A percentile compares a stretch with the other conserved stretches of the same genome.
phyloP scores from a whole-genome alignment of 2,888 invertebrate genomes.

The Endomychus coccineus region DNA sequence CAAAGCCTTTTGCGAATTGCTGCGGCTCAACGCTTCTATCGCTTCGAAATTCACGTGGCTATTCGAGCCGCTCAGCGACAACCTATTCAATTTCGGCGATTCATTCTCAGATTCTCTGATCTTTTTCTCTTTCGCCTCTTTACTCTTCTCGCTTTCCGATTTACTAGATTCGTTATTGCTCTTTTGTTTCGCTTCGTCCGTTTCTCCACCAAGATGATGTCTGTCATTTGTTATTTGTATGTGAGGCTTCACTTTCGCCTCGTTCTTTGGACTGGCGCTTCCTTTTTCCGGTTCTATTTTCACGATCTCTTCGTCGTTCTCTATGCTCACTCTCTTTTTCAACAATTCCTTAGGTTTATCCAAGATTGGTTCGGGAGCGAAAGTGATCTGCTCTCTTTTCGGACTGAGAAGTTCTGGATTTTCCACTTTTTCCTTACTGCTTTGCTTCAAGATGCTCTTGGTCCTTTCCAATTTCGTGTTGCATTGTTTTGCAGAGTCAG shows the following conservation, averaged over 20 bases:
- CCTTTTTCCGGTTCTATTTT: constrained; percentile 8
- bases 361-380: constrained; percentile 31
- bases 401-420: constrained; percentile 33
- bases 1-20: constrained; percentile 30
- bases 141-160: constrained; percentile 24
- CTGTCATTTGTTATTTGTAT: too few species aligned
- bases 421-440: constrained; percentile 37
- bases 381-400: constrained; percentile 38
- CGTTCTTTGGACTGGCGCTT: not conserved
- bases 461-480: constrained; percentile 35
- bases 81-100: constrained; percentile 5
- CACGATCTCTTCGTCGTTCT: constrained; percentile 17
- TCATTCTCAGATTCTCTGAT: constrained; percentile 13
- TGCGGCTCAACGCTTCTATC: constrained; percentile 28
- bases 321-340: constrained; percentile 26
- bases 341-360: constrained; percentile 32
- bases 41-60: constrained; percentile 25
- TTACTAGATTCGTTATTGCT: constrained; percentile 25
- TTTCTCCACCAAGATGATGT: constrained; percentile 11
- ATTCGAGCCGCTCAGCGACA: constrained; percentile 17
- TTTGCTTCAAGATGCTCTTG: constrained; percentile 40
- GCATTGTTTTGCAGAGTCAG: constrained; percentile 7
- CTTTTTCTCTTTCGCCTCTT: constrained; percentile 7
- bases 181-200: constrained; percentile 13
- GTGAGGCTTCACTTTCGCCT: not conserved